These are phyloP conservation scores for Semibalanus balanoides DNA, from an alignment of 1,140 invertebrate genomes.

Conservation along the genomic window DNA sequence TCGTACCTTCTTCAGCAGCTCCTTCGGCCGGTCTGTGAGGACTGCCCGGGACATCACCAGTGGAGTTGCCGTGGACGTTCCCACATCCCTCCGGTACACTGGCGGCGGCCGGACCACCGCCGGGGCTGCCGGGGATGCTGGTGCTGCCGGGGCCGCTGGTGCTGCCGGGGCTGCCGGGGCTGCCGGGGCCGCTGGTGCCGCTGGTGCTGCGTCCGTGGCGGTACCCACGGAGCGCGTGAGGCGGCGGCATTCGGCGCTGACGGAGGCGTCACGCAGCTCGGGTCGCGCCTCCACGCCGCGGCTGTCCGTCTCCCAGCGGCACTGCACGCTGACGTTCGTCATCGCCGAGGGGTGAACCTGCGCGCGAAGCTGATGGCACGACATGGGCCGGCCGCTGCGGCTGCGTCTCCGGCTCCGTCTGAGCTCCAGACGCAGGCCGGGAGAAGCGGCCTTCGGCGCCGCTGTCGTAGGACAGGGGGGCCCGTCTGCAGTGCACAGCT, in stretches of 20 bases:
- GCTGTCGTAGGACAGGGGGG: no score
- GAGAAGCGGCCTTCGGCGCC: neutral
- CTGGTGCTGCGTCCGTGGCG: neutral
- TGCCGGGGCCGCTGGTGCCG: no score
- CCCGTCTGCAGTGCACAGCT: neutral
- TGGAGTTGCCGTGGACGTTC: neutral
- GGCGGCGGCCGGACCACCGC: no score
- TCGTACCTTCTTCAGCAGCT: neutral
- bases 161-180: no score
- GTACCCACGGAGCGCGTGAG: neutral
- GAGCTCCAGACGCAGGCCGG: no score
- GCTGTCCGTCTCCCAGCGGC: neutral
- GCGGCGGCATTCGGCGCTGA: neutral
- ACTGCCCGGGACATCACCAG: neutral
- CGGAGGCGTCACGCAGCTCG: neutral
- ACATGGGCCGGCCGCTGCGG: neutral
- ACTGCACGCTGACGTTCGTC: neutral
- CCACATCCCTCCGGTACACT: neutral
- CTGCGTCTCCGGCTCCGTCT: neutral
- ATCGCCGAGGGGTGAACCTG: neutral
- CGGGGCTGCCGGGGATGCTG: no score
- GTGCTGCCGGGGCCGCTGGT: no score
- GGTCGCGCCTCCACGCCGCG: neutral
- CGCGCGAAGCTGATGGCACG: neutral
- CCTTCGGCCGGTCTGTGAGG: neutral